Conservation (phyloP, 2,113 vertebrate genomes). For the Rhodinocichla rosea region DNA sequence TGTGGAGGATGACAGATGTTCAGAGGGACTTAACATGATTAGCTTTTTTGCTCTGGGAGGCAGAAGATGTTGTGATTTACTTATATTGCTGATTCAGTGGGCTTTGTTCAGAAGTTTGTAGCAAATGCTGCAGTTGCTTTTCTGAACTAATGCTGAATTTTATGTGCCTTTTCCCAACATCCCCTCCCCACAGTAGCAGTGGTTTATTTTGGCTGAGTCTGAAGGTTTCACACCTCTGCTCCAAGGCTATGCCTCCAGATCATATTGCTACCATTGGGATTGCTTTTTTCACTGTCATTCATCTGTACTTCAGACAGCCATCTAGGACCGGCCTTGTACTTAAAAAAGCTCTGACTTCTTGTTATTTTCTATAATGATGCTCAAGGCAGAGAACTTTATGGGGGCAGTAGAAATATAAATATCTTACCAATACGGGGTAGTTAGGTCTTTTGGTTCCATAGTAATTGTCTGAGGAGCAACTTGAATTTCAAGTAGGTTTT, state of each 20-base stretch:
- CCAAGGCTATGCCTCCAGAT: slow-evolving; percentile 6
- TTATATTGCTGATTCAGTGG: not conserved
- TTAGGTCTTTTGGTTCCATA: slow-evolving; percentile 44
- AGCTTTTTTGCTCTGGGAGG: slow-evolving; percentile 6
- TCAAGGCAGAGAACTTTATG: slow-evolving; percentile 57
- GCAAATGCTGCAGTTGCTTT: not conserved
- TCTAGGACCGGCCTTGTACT: not conserved
- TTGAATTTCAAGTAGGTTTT: slow-evolving; percentile 64
- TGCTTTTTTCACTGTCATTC: slow-evolving; percentile 34
- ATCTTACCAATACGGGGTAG: slow-evolving; percentile 41
- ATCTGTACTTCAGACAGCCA: slow-evolving; percentile 28
- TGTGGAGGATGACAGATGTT: slow-evolving; percentile 34
- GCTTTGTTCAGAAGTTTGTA: slow-evolving; percentile 39
- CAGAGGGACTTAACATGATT: slow-evolving; percentile 15
- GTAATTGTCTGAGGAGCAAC: slow-evolving; percentile 68
- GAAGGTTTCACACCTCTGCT: slow-evolving; percentile 31
- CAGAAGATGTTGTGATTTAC: slow-evolving; percentile 42
- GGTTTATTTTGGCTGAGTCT: slow-evolving; percentile 32
- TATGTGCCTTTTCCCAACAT: not conserved
- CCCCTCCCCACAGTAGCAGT: not conserved
- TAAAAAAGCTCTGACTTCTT: slow-evolving; percentile 36
- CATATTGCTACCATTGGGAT: slow-evolving; percentile 23
- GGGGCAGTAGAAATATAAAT: slow-evolving; percentile 55
- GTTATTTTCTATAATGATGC: slow-evolving; percentile 53
- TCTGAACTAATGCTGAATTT: slow-evolving; percentile 8